Evolutionary conservation across 2,113 vertebrate species (phyloP), one percentile per base, ranked within the genome.

Genomic region (Carassius auratus): DNA sequence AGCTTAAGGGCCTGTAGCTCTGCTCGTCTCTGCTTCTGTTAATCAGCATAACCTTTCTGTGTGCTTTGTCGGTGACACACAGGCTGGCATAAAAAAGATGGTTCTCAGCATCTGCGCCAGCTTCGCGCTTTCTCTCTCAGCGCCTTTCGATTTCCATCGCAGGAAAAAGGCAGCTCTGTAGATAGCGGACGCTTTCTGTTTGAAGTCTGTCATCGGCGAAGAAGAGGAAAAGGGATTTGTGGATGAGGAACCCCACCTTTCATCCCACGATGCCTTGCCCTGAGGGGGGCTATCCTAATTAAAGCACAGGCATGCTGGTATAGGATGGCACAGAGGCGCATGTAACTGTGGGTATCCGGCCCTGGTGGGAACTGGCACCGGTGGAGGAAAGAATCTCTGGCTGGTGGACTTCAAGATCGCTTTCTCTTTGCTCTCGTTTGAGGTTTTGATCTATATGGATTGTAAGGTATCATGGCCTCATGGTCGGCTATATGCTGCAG

Each of bases 161-260:
- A 48, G 76, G 62, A 69, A 81, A 81, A 66, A 85, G 87, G 85
- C 86, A 84, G 89, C 91, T 92, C 88, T 92, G 86, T 89, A 91
- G 90, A 92, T 88, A 88, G 90, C 88, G 85, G 85, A 85, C 89
- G 19, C 90, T 89, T 74, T 86, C 86, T 91, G 90, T 93, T 93
- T 93, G 91, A 93, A 93, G 91, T 93, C 88, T 90, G 90, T 91
- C 90, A 92, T 86, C 87, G 91, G 86, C 88, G 87, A 48, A 89
- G 86, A 83, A 68, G 42, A 74, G 88, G 87, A 86, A 77, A 85
- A 89, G 76, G 85, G 69, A 78, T 82, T 86, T 76, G 87, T 33
- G 68, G 50, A 42, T 82, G 68, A 86, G 30, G 80, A 83, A 45
- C 42, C 81, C 84, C 87, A 92, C 89, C 90, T 93, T 93, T 93